A percentile compares a stretch with the other conserved stretches of the same genome.
These are phyloP conservation scores for Paradisaea rubra DNA, from an alignment of 2,113 vertebrate species.

Conservation along the genomic window DNA sequence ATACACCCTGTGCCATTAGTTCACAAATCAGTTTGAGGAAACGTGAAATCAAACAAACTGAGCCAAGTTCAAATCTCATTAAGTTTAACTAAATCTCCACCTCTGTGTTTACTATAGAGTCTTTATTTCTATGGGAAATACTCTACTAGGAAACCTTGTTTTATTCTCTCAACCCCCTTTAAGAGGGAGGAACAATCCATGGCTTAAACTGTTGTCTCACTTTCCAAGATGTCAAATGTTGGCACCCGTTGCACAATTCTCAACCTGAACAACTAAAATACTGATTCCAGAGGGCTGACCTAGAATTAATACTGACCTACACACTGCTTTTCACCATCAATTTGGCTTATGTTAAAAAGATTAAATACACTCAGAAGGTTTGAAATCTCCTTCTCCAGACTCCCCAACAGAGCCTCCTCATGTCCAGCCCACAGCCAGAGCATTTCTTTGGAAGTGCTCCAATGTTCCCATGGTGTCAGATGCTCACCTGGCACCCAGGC, in stretches of 20 bases:
- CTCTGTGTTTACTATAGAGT: not conserved
- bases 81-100: not conserved
- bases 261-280: not conserved
- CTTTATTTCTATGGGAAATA: not conserved
- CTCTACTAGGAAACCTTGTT: not conserved
- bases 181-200: not conserved
- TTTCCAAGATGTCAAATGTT: not conserved
- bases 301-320: not conserved
- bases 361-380: not conserved
- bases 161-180: not conserved
- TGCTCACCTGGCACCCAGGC: not conserved
- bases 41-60: not conserved
- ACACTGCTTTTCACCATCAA: not conserved
- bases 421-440: not conserved
- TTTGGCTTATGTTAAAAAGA: not conserved
- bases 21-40: not conserved
- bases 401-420: not conserved
- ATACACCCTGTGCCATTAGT: not conserved
- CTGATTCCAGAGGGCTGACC: not conserved
- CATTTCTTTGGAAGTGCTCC: not conserved
- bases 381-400: not conserved
- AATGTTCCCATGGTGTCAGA: rapidly evolving
- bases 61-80: not conserved
- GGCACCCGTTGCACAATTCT: not conserved
- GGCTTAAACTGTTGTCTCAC: not conserved